Evolutionary conservation across 2,888 invertebrate genomes (phyloP), one percentile per base, ranked within the genome.

Genomic region (Eupeodes luniger): DNA sequence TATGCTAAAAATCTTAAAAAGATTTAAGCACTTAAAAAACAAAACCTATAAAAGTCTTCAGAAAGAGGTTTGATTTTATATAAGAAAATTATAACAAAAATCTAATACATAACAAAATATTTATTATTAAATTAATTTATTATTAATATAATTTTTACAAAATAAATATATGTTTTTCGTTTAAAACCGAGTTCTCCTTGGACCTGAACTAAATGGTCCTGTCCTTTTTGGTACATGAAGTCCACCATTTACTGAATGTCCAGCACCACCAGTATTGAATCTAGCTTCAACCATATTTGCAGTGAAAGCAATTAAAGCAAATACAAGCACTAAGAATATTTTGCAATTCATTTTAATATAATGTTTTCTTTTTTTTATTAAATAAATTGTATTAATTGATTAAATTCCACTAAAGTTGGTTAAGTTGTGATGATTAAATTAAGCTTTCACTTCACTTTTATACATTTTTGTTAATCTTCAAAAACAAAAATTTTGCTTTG

Each of bases 271-370:
- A 4, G 53, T 55, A 69, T 69, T 12, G 12, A 69, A 69, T 55
- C 14, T 55, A 0, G 53, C 69, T 19, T 69, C 16, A 6, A 69
- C 53, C 5, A 40, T 19, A 19, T 53, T 53, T 69, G 69, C 12
- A 16, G 40, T 40, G 4, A 36, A 6, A 69, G 53, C 53, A 69
- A 69, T 69, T 2, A 69, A 12, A 5, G 53, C 69, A 55, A 55
- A 12, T 36, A 69, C 36, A 40, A 55, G 16, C 69, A 69, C 34
- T 9, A 55, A 14, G 0, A 69, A 69, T 4, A 55, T 12, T 55
- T 69, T 53, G 53, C 53, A 69, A 4, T 69, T 69, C 69, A 69
- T 69, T 69, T 53, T 69, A 7, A 14, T n/a, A 34, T 51, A 11
- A 47, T 44, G 19, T 27, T 66, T 66, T 67, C n/a, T 51, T 49